Conservation (phyloP, 2,888 invertebrate species). For the Punctoribates punctum region DNA sequence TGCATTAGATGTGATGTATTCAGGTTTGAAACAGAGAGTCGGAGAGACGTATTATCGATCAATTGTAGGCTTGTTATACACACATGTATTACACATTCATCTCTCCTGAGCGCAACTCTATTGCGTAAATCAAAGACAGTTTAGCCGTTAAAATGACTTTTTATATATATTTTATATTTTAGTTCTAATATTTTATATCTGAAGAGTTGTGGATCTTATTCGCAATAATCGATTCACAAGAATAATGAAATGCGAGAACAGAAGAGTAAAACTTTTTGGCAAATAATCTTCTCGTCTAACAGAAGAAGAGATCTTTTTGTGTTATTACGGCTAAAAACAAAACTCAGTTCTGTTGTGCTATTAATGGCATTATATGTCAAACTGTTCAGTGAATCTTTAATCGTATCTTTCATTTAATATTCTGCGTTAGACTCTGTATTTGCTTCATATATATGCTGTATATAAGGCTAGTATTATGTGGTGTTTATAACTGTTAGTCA, state of each 20-base stretch:
- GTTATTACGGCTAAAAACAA: background rate
- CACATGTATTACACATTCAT: slow-evolving; percentile 1
- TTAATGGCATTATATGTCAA: background rate
- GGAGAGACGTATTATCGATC: background rate
- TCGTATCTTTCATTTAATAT: slow-evolving; percentile 23
- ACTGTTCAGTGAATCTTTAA: slow-evolving; percentile 15
- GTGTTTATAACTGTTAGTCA: background rate
- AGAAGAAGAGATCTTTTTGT: background rate
- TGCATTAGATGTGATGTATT: slow-evolving; percentile 1
- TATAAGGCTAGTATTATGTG: slow-evolving; percentile 5
- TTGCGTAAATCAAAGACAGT: background rate
- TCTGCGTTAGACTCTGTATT: background rate
- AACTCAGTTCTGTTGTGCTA: slow-evolving; percentile 5
- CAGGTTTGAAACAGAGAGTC: background rate
- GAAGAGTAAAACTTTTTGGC: background rate
- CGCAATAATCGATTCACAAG: background rate
- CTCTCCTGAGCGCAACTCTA: background rate
- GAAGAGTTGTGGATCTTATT: background rate
- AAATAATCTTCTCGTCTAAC: background rate
- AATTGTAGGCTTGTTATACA: background rate
- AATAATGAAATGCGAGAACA: background rate
- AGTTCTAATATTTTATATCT: background rate
- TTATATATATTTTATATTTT: too few relatives aligned
- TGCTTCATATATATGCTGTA: background rate
- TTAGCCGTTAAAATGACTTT: background rate